These are phyloP conservation scores for Speoplatyrhinus poulsoni DNA, from an alignment of 2,113 vertebrate genomes.

Conservation along the genomic window DNA sequence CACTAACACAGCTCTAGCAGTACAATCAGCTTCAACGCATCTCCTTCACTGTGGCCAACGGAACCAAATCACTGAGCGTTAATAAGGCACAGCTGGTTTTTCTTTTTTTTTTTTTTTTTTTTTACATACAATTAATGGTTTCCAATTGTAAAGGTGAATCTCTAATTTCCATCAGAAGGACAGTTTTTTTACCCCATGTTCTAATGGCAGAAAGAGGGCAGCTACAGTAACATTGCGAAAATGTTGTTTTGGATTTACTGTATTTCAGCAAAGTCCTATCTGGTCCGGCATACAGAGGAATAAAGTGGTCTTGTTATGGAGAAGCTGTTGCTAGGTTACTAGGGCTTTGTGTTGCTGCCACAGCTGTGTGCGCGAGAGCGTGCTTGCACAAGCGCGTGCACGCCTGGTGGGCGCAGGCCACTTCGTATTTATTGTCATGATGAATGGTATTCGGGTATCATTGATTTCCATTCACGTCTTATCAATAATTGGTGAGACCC, in stretches of 20 bases:
- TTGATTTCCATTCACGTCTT: slow-evolving; percentile 62
- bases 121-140: too few relatives aligned
- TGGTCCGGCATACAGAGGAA: slow-evolving; percentile 62
- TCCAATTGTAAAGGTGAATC: background rate
- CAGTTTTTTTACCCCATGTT: background rate
- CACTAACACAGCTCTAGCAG: background rate
- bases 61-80: too few relatives aligned
- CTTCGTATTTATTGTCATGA: slow-evolving; percentile 68
- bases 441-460: slow-evolving; percentile 53
- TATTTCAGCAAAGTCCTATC: slow-evolving; percentile 50
- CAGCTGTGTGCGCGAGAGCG: slow-evolving; percentile 58
- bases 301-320: slow-evolving; percentile 75
- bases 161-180: background rate
- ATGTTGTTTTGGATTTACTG: slow-evolving; percentile 37
- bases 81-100: too few relatives aligned
- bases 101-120: too few relatives aligned
- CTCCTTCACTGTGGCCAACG: too few relatives aligned
- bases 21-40: background rate
- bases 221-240: slow-evolving; percentile 21
- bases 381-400: background rate
- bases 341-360: slow-evolving; percentile 65
- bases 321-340: slow-evolving; percentile 76
- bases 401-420: slow-evolving; percentile 42
- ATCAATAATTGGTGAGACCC: slow-evolving; percentile 44
- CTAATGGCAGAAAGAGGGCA: slow-evolving; percentile 22